Conservation (phyloP, 2,113 vertebrate species). For the Burhinus bistriatus region DNA sequence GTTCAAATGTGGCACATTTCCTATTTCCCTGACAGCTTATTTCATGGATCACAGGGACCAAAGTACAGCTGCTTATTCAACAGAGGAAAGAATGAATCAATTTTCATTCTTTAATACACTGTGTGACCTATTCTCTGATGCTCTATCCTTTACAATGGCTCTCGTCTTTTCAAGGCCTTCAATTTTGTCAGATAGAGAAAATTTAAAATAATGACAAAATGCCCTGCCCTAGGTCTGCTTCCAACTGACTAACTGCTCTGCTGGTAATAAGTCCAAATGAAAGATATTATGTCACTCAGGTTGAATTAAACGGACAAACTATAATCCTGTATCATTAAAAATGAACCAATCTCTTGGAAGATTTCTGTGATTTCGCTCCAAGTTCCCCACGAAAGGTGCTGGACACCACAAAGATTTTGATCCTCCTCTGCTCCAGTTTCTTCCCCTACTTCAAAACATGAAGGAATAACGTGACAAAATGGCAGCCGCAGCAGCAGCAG, state of each 20-base stretch:
- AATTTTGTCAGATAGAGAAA: conserved; percentile 62
- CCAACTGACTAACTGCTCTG: conserved; percentile 5
- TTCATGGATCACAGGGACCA: conserved; percentile 76
- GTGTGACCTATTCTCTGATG: conserved; percentile 63
- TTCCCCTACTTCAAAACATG: not conserved
- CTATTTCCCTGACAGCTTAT: conserved; percentile 72
- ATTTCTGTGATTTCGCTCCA: not conserved
- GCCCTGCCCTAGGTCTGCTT: conserved; percentile 52
- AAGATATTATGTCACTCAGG: conserved; percentile 61
- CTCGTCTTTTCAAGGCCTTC: conserved; percentile 61
- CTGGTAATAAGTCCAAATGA: conserved; percentile 66
- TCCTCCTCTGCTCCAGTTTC: conserved; percentile 11
- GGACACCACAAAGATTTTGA: not conserved
- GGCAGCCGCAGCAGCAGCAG: not conserved
- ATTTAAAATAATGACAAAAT: conserved; percentile 64
- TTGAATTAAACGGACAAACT: conserved; percentile 71
- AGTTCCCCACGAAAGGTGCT: not conserved
- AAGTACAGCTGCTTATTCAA: conserved; percentile 74
- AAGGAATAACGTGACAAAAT: not conserved
- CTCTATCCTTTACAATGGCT: conserved; percentile 48
- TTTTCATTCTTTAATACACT: conserved; percentile 72
- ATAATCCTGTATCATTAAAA: conserved; percentile 55
- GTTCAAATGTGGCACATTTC: conserved; percentile 66
- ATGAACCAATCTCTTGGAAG: conserved; percentile 29
- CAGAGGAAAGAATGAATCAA: conserved; percentile 71